Base-by-base conservation (phyloP, 2,113 vertebrate species). In the Canis aureus region DNA sequence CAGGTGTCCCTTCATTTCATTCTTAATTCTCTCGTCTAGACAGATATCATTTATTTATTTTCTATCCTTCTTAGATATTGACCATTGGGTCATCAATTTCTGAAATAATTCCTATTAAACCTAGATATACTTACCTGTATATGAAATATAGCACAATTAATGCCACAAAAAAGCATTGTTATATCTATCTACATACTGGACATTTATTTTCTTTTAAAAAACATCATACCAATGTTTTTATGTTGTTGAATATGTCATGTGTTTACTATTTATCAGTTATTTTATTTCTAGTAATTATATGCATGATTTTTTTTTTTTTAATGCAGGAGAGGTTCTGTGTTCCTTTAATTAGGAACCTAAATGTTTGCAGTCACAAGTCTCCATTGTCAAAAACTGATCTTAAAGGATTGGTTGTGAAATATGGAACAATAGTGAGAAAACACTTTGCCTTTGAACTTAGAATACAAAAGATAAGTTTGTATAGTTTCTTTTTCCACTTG, bases 1-100 rank as follows among this genome's bases (percentile, higher is more conserved):
- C 43, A 43, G 43, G 43, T 43, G 43, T 43, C 43, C 43, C 43
- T 89, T 74, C 20, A 69, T 57, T 92, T 73, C 35, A 32, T 71
- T 94, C 80, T 86, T n/a, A 89, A 66, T 85, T 96, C n/a, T 86
- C 53, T 59, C 29, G 79, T 60, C 13, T 55, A 89, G 57, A n/a
- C 9, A 64, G 8, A 74, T 62, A 74, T 62, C 32, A 79, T 69
- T 76, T 55, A 86, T 49, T 88, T 82, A 35, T 64, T 88, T 93
- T 91, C 69, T 51, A 78, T 62, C 43, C 8, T 69, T 67, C 22
- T 66, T 86, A n/a, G 27, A 81, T 57, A 13, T 43, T 91, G 57
- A 59, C 29, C 15, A 80, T 19, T 51, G 22, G 73, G 15, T 62
- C 15, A 94, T 78, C n/a, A 69, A 78, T 78, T 76, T 92, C 89